Evolutionary conservation across 2,888 invertebrate genomes (phyloP).

Genomic region (Stegophylla sp.): DNA sequence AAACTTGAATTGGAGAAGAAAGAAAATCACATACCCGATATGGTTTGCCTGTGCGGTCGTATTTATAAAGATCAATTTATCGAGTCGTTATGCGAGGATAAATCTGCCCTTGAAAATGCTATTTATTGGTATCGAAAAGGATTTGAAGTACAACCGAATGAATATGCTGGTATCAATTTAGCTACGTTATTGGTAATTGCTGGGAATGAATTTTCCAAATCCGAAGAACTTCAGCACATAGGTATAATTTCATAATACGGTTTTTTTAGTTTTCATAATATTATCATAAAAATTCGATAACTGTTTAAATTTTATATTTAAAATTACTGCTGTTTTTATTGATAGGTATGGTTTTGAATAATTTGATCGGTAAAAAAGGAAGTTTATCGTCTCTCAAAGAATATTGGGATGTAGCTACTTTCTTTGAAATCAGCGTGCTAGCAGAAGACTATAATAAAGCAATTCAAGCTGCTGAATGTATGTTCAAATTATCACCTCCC

Average conservation of each 20-base stretch:
- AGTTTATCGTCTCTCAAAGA: conserved; percentile 89
- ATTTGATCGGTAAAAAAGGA: conserved; percentile 96
- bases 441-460: conserved; percentile 97
- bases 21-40: conserved; percentile 95
- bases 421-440: conserved; percentile 96
- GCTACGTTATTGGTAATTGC: conserved; percentile 96
- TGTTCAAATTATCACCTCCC: conserved; percentile 89
- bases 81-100: conserved; percentile 90
- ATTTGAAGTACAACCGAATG: conserved; percentile 97
- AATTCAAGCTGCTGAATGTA: conserved; percentile 92
- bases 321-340: neutral
- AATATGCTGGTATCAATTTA: conserved; percentile 98
- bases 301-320: neutral
- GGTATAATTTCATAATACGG: conserved; percentile 67
- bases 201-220: conserved; percentile 92
- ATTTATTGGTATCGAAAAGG: conserved; percentile 97
- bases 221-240: conserved; percentile 88
- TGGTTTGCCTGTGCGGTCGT: conserved; percentile 95
- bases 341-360: conserved; percentile 88
- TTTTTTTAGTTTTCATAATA: neutral
- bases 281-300: neutral
- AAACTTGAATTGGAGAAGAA: conserved; percentile 88
- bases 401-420: conserved; percentile 99
- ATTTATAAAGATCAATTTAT: conserved; percentile 98
- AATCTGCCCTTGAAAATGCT: conserved; percentile 85